These are phyloP conservation scores for Chionis minor DNA, from an alignment of 2,113 vertebrate species.

Conservation along the genomic window DNA sequence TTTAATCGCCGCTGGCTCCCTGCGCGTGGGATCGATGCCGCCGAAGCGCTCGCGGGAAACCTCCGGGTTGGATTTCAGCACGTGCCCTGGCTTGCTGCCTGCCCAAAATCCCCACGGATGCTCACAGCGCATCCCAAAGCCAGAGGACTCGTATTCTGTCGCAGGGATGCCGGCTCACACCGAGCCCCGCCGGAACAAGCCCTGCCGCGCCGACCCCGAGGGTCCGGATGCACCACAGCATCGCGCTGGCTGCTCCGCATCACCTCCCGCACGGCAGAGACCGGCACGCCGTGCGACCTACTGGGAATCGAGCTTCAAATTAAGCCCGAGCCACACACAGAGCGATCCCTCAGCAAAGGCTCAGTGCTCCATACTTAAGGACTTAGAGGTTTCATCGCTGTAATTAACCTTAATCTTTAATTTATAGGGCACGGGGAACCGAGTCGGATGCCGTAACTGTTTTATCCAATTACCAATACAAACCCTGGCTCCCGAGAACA, in stretches of 20 bases:
- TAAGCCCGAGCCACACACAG: accelerated
- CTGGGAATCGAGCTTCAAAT: not conserved
- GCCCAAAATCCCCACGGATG: not conserved
- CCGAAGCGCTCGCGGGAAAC: not conserved
- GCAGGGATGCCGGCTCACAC: accelerated
- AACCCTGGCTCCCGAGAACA: not conserved
- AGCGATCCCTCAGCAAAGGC: not conserved
- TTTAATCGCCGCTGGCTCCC: not conserved
- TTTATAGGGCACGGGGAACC: conserved; percentile 36
- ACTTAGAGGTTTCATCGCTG: conserved; percentile 17
- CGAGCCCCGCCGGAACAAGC: accelerated
- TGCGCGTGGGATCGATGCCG: accelerated
- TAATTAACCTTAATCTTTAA: conserved; percentile 67
- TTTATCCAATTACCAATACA: not conserved
- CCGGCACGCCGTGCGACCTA: accelerated
- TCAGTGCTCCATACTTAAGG: not conserved
- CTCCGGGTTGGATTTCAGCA: not conserved
- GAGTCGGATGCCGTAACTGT: not conserved
- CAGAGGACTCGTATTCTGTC: accelerated
- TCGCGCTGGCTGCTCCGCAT: too few relatives aligned
- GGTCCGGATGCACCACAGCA: not conserved
- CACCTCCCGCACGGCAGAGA: accelerated
- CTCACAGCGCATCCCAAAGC: not conserved
- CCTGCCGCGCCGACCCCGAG: not conserved
- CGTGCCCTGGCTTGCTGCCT: not conserved